phyloP scores from a whole-genome alignment of 2,113 vertebrate genomes.

The Stegostoma tigrinum region DNA sequence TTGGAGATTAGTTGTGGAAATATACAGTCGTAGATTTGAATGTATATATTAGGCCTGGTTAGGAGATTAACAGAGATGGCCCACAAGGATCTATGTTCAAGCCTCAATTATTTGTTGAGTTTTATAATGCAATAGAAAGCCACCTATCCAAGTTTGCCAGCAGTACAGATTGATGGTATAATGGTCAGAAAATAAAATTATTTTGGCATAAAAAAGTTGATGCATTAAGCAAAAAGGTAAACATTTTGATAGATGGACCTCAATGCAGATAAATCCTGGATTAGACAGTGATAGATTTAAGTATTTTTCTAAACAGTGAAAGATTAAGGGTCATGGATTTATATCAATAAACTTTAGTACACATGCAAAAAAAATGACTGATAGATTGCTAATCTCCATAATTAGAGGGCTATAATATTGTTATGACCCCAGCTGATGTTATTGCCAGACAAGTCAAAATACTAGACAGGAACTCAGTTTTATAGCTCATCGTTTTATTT shows the following conservation, averaged over 20 bases:
- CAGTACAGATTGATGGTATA: background rate
- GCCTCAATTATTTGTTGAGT: background rate
- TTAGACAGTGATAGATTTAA: background rate
- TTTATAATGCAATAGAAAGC: background rate
- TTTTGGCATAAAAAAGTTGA: background rate
- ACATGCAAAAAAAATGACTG: background rate
- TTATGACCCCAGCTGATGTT: no score
- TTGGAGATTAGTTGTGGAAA: background rate
- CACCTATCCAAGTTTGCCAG: background rate
- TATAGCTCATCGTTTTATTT: no score
- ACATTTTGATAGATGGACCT: background rate
- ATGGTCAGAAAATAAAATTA: background rate
- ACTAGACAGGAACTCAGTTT: no score
- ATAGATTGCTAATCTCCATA: background rate
- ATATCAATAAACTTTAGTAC: background rate
- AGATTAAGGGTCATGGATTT: background rate
- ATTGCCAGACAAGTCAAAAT: no score
- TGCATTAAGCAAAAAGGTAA: background rate
- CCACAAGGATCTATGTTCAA: background rate
- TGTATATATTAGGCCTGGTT: background rate
- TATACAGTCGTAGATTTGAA: background rate
- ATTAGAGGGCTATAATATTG: background rate
- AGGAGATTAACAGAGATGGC: background rate
- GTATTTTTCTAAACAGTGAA: background rate
- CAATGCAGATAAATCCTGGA: background rate